Base-by-base conservation (phyloP, 2,797 vertebrate species). In the Leuciscus waleckii region DNA sequence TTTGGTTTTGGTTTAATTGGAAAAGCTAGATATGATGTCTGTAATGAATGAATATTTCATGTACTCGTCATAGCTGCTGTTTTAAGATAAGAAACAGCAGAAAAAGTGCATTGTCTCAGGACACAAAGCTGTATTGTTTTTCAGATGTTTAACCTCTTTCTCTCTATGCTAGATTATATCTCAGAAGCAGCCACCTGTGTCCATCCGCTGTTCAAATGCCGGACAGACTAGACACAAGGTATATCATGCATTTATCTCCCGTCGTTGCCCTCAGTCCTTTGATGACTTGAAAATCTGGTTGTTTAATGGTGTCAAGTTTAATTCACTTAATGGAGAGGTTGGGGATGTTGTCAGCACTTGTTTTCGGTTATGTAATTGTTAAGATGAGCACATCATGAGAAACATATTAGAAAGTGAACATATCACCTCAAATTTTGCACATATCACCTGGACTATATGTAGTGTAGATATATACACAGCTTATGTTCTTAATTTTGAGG, bases 141-240 rank as follows among this genome's bases (percentile, higher is more conserved):
- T 56, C 8, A 58, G 41, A 51, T 85, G 54, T 77, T 85, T 81
- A 84, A 85, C 81, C 86, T 89, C 63, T 79, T 73, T 82, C 37
- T 84, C 39, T 51, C 65, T 49, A 41, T 85, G 26, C 23, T 75
- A 90, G 86, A 88, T 90, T 86, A 73, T 83, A 88, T 90, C 91
- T 70, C 79, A 65, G 73, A 84, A 85, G 86, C 89, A 82, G 84
- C 56, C 76, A 84, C 73, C 88, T 73, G 88, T 90, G 51, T 79
- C 85, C 86, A 81, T 81, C 85, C 41, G 77, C 65, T 82, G 83
- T 63, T 84, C 87, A 74, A 85, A 87, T 78, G 23, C 81, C 8
- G 79, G 76, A 73, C 73, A 82, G 68, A 69, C 82, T 32, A 88
- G 85, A 83, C 85, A 79, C 21, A 88, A 89, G 90, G 91, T 91